Conservation (phyloP, 2,113 vertebrate species). For the Nothobranchius kuhntae region DNA sequence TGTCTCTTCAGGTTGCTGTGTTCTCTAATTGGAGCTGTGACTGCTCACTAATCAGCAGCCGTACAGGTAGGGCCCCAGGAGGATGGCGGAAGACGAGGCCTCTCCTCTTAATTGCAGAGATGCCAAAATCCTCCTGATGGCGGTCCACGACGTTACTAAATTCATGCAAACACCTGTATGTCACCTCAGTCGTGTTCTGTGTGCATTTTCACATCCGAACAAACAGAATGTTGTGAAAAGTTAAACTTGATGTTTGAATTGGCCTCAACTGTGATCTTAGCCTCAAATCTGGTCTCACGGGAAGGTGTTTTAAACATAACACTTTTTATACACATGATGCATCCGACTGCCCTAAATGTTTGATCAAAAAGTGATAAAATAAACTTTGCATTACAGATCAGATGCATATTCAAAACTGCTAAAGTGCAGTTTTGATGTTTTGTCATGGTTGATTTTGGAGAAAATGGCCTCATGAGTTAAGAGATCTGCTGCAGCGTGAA, state of each 20-base stretch:
- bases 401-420: too few relatives aligned
- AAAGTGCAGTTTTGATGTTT: slow-evolving; percentile 13
- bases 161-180: slow-evolving; percentile 33
- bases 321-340: too few relatives aligned
- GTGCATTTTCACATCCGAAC: slow-evolving; percentile 26
- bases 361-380: too few relatives aligned
- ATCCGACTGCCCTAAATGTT: too few relatives aligned
- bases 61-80: slow-evolving; percentile 73
- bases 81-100: slow-evolving; percentile 60
- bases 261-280: too few relatives aligned
- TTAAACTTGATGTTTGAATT: not conserved
- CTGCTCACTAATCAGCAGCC: slow-evolving; percentile 76
- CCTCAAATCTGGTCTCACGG: too few relatives aligned
- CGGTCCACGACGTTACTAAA: slow-evolving; percentile 28
- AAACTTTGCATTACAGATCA: too few relatives aligned
- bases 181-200: slow-evolving; percentile 42
- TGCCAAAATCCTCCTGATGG: slow-evolving; percentile 52
- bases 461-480: slow-evolving; percentile 37
- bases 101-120: slow-evolving; percentile 77
- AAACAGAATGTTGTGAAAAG: slow-evolving; percentile 18
- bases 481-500: slow-evolving; percentile 66
- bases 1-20: slow-evolving; percentile 75
- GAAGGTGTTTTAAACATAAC: too few relatives aligned
- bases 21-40: slow-evolving; percentile 81
- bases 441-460: not conserved